phyloP scores from a whole-genome alignment of 2,797 vertebrate species.

The Pitangus sulphuratus region DNA sequence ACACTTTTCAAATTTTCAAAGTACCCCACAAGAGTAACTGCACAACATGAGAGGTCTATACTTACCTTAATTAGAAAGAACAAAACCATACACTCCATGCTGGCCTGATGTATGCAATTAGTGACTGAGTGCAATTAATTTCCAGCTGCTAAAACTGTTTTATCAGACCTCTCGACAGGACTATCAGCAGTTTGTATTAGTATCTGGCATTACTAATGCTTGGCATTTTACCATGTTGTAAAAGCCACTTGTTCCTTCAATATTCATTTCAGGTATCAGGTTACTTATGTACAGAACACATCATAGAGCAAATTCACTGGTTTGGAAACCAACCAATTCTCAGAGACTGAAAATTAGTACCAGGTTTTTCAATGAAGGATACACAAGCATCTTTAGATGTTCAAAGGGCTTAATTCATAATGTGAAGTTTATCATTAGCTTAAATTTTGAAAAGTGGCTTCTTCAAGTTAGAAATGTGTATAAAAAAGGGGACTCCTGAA shows the following conservation, averaged over 20 bases:
- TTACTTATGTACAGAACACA: neutral
- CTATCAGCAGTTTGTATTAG: neutral
- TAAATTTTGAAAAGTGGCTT: neutral
- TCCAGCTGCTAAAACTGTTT: neutral
- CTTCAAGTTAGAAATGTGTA: neutral
- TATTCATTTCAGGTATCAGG: neutral
- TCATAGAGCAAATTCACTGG: neutral
- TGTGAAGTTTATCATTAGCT: neutral
- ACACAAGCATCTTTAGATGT: neutral
- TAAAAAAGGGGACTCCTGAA: neutral
- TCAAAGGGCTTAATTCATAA: neutral
- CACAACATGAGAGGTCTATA: neutral
- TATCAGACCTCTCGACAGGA: neutral
- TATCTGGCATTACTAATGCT: neutral
- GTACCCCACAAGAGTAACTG: neutral
- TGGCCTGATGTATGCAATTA: neutral
- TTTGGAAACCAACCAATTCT: neutral
- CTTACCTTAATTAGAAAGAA: slow-evolving; percentile 41
- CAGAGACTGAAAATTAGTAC: neutral
- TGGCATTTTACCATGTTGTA: neutral
- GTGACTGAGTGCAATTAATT: slow-evolving; percentile 12
- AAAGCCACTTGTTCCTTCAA: neutral
- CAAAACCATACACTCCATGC: neutral
- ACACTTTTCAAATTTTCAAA: neutral
- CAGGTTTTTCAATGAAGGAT: neutral